phyloP scores from a whole-genome alignment of 2,888 invertebrate species.

The Tipula confusa region DNA sequence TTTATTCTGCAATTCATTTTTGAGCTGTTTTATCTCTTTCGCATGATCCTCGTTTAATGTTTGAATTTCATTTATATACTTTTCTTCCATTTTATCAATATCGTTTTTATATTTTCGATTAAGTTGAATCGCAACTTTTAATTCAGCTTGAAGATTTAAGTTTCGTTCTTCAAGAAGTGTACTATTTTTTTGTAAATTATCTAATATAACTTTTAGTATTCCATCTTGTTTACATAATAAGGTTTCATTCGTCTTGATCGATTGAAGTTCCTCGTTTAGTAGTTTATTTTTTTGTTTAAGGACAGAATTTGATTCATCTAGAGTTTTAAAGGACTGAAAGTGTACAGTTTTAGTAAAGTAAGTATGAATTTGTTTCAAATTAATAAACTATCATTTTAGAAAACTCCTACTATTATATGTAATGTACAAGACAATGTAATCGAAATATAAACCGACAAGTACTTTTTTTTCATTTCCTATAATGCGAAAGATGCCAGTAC shows the following conservation, averaged over 20 bases:
- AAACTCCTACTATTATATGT: no score
- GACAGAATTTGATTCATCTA: background rate
- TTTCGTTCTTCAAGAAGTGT: background rate
- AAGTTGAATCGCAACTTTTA: background rate
- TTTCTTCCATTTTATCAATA: background rate
- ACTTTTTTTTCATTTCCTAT: no score
- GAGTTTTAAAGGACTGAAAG: background rate
- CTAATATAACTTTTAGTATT: background rate
- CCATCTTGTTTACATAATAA: background rate
- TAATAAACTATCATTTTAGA: no score
- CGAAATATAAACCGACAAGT: no score
- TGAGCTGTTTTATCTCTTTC: conserved; percentile 29
- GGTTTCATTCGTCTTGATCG: background rate
- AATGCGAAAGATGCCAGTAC: no score
- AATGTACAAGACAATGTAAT: no score
- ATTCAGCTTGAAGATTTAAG: background rate
- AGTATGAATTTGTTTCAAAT: no score
- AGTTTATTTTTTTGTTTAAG: background rate
- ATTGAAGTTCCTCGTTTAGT: background rate
- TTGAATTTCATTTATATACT: conserved; percentile 35
- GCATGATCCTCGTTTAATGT: conserved; percentile 38
- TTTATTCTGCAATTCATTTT: background rate
- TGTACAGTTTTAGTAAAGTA: no score
- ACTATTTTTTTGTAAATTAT: background rate
- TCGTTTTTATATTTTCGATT: background rate